Base-by-base conservation (phyloP, 2,888 invertebrate species). In the Synanthedon tipuliformis region DNA sequence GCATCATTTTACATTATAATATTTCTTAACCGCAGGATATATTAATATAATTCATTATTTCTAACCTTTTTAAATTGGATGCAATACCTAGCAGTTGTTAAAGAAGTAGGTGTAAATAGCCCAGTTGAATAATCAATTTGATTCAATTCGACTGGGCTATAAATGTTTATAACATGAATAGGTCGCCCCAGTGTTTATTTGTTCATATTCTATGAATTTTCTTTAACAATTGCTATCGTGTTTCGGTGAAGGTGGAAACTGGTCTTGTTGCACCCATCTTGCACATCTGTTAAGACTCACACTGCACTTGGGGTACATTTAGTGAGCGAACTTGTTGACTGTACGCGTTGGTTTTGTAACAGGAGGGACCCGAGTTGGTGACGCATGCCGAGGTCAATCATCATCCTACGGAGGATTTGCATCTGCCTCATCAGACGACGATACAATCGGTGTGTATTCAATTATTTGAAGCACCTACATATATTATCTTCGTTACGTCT, bases 341-440 rank as follows among this genome's bases (percentile, higher is more conserved):
- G 50, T 50, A 15, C 23, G 12, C 16, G 27, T 45, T 49, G n/a
- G 15, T 45, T 27, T 23, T 50, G 27, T 41, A 41, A 4, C 67
- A 83, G 83, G 70, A 56, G 74, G 81, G 72, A 65, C 79, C 81
- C 69, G 86, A 86, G 68, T 69, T 88, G 67, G 88, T 88, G 88
- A 88, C 87, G 62, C 88, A 76, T 85, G 88, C 86, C 70, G 88
- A 88, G 82, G 88, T 88, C 88, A 88, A 88, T 79, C 88, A 88
- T 88, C 85, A 81, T 82, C 87, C 78, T 85, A 83, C 69, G 84
- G 87, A 79, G 88, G 88, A 82, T 85, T 88, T 84, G 81, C 88
- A 84, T 89, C 88, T 80, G 88, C 88, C 81, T 88, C 88, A 78
- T 88, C 88, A 75, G 89, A 89, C 74, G 89, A 89, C 72, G 88